Evolutionary conservation across 1,140 invertebrate species (phyloP), one percentile per base, ranked within the genome.

Genomic region (Copidosoma floridanum): DNA sequence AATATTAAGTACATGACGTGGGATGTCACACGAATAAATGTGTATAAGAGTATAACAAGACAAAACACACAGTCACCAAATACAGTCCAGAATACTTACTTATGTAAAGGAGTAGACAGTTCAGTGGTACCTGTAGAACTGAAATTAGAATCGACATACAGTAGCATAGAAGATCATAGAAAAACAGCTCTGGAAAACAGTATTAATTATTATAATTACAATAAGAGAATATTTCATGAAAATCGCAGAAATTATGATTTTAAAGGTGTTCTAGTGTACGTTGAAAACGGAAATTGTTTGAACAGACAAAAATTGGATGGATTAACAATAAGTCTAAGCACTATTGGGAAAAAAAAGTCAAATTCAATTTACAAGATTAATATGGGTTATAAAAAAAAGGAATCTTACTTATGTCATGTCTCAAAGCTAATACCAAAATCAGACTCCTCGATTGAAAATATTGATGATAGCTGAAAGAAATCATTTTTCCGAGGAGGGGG

Each of bases 241-340:
- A 21, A 62, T 47, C 60, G 63, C 44, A 55, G 52, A 57, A 23
- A 69, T 21, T 47, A 57, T 35, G 14, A 51, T 12, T 67, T 65
- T 1, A 60, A 61, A 14, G 64, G 52, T 21, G 63, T 68, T 43
- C 21, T 54, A 12, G 64, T 70, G 26, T 68, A 67, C 21, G 46
- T 70, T 11, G 67, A 70, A 68, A 70, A 70, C 59, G 63, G 65
- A 0, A 65, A 67, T 37, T 40, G 41, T 50, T 23, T 68, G 38
- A 68, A 70, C 37, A 68, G 66, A 35, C 65, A 23, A 24, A 57
- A 38, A 37, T 26, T 48, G 3, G 46, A 48, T 24, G 32, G 50
- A 40, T 40, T 58, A 20, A 65, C 26, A 43, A 62, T 71, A 41
- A 66, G 69, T n/a, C n/a, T n/a, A n/a, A n/a, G n/a, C n/a, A n/a